phyloP scores from a whole-genome alignment of 2,797 vertebrate genomes.

The Emydoidea blandingii region DNA sequence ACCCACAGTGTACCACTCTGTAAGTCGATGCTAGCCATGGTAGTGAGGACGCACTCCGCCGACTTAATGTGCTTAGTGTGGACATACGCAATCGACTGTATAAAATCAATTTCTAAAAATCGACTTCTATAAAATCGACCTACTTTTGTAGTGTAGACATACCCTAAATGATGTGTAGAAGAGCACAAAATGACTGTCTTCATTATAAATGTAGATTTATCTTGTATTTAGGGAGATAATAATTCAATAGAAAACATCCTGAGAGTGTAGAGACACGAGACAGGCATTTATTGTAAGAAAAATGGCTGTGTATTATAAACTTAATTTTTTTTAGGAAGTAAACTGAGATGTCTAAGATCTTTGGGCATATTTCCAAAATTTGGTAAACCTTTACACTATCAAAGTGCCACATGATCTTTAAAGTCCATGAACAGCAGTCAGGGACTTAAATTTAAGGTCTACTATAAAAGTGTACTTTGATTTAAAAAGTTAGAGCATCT shows the following conservation, averaged over 20 bases:
- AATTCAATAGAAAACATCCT: neutral
- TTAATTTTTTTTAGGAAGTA: neutral
- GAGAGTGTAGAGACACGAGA: neutral
- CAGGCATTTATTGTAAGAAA: no score
- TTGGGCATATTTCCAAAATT: neutral
- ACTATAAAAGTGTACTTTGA: neutral
- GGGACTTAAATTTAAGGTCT: neutral
- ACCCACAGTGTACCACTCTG: no score
- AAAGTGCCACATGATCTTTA: neutral
- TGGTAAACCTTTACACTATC: no score
- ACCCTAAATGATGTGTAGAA: neutral
- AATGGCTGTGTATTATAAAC: no score
- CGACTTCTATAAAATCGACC: no score
- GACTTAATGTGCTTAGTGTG: no score
- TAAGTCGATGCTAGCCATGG: no score
- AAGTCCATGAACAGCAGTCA: neutral
- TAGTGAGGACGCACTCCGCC: no score
- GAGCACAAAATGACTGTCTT: neutral
- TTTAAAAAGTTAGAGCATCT: neutral
- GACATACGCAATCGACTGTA: no score
- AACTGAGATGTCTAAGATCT: neutral
- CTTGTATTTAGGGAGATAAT: neutral
- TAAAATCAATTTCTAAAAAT: no score
- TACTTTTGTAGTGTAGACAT: no score
- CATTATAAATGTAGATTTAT: neutral